Evolutionary conservation across 2,888 invertebrate genomes (phyloP).

Genomic region (Coelogynopora nodosa): DNA sequence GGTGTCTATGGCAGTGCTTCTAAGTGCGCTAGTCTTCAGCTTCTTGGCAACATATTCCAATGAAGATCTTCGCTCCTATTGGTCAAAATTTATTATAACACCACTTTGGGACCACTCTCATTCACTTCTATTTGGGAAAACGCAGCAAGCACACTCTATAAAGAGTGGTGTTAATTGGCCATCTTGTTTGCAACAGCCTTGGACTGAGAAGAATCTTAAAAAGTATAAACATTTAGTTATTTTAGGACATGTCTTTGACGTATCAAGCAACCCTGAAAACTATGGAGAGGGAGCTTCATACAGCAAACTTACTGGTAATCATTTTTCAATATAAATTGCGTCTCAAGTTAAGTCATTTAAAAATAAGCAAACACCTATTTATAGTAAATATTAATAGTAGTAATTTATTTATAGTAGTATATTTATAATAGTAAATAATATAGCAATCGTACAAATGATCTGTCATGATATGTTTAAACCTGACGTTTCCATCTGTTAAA

Average conservation of each 20-base stretch:
- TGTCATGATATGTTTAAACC: too few species aligned
- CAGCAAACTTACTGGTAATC: conserved; percentile 38
- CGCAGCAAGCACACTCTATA: neutral
- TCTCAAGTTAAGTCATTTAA: too few species aligned
- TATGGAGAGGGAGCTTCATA: conserved; percentile 41
- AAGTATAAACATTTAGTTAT: conserved; percentile 38
- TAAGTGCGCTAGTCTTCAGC: neutral
- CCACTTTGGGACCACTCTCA: neutral
- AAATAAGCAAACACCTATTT: too few species aligned
- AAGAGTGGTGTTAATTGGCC: neutral
- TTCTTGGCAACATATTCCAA: neutral
- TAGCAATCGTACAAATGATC: too few species aligned
- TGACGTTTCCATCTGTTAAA: too few species aligned
- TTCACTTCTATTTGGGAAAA: neutral
- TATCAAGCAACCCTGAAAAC: conserved; percentile 35
- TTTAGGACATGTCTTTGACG: conserved; percentile 45
- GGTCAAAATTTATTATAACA: neutral
- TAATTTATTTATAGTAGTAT: too few species aligned
- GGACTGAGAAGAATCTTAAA: conserved; percentile 10
- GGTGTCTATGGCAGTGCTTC: neutral
- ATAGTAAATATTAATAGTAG: too few species aligned
- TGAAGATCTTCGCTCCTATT: neutral
- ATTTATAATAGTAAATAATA: too few species aligned
- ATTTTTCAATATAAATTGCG: neutral
- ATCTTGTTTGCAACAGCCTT: neutral